Evolutionary conservation across 1,140 invertebrate species (phyloP), one percentile per base, ranked within the genome.

Genomic region (Scaptomyza graminum): DNA sequence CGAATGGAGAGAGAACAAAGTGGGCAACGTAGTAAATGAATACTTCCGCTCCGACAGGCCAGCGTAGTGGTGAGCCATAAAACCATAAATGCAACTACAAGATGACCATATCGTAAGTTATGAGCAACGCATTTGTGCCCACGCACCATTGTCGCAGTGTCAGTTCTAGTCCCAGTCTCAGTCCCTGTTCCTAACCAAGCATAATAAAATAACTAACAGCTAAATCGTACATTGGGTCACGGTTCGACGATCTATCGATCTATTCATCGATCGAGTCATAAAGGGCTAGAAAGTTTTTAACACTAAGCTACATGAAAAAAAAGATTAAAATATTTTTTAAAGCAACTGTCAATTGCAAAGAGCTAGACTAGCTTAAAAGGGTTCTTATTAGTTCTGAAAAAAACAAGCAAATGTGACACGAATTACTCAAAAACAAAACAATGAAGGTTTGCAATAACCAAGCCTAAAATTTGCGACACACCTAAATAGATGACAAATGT

Each of bases 221-320:
- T 87, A 74, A 85, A 85, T 87, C 82, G 81, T 81, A 74, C 82
- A 87, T 87, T 85, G 82, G 69, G 81, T 87, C 78, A 77, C 80
- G 82, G 82, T 61, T 77, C 82, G 82, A 68, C 82, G 59, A 84
- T 74, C 82, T 74, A 81, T 81, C 82, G 69, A 78, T 81, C 62
- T 44, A 63, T 83, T 74, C 70, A 70, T 81, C 59, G 67, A 60
- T 71, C 67, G 49, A 57, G 39, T 64, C 63, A 59, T 51, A 74
- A 51, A 50, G 57, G 66, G 65, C 67, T 75, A 69, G 82, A 87
- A 85, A 88, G 78, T 82, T 82, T 65, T 31, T 9, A 28, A 61
- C 79, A 82, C 74, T 74, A 31, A 8, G 0, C 49, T 52, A 61
- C 79, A 66, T 7, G 9, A 15, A 18, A 34, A 31, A 22, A 22